Evolutionary conservation across 1,140 invertebrate genomes (phyloP).

Genomic region (Pteromalus puparum): DNA sequence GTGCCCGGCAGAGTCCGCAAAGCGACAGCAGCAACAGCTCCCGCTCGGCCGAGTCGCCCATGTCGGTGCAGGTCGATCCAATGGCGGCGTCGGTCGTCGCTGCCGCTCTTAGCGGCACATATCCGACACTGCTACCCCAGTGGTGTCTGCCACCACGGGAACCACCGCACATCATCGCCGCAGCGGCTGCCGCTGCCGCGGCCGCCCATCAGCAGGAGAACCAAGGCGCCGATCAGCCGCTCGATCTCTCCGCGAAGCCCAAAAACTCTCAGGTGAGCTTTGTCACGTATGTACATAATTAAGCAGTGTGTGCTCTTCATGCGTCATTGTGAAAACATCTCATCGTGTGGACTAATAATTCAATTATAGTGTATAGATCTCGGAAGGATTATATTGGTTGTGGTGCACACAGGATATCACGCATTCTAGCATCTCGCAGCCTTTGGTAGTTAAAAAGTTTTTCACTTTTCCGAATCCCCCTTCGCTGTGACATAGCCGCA

Average conservation of each 20-base stretch:
- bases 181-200: slow-evolving; percentile 73
- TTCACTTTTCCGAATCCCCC: too few relatives aligned
- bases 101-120: slow-evolving; percentile 78
- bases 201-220: slow-evolving; percentile 64
- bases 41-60: slow-evolving; percentile 74
- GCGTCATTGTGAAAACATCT: too few relatives aligned
- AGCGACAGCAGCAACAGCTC: slow-evolving; percentile 75
- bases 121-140: slow-evolving; percentile 76
- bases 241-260: slow-evolving; percentile 86
- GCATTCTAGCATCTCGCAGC: too few relatives aligned
- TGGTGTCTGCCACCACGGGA: slow-evolving; percentile 77
- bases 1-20: slow-evolving; percentile 70
- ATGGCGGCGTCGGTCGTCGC: slow-evolving; percentile 80
- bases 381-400: neutral
- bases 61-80: slow-evolving; percentile 75
- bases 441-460: too few relatives aligned
- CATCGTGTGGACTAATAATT: too few relatives aligned
- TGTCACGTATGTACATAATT: neutral
- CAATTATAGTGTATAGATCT: neutral
- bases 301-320: too few relatives aligned
- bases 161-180: slow-evolving; percentile 73
- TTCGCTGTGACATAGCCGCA: too few relatives aligned
- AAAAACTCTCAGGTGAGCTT: slow-evolving; percentile 73
- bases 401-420: too few relatives aligned
- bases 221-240: slow-evolving; percentile 80